A percentile compares a stretch with the other conserved stretches of the same genome.
Conservation (phyloP, 2,113 vertebrate species). For the Chloebia gouldiae region DNA sequence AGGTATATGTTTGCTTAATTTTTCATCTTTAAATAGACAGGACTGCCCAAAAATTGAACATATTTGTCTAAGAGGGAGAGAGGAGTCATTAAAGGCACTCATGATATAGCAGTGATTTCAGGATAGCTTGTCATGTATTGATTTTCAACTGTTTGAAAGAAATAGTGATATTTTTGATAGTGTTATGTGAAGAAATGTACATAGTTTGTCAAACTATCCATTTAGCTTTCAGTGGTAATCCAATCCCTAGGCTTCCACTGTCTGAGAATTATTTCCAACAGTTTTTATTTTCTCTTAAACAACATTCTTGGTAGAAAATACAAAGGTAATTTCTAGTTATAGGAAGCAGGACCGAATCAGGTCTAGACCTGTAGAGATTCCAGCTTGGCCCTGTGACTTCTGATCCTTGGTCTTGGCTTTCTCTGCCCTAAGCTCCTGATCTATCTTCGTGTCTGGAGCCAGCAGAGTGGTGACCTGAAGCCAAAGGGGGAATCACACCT, state of each 20-base stretch:
- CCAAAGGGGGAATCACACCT: background rate
- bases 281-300: background rate
- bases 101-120: background rate
- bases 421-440: background rate
- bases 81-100: background rate
- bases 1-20: background rate
- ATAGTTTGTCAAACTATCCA: background rate
- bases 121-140: background rate
- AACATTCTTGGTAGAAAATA: background rate
- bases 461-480: background rate
- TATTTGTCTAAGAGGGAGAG: background rate
- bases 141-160: background rate
- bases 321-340: background rate
- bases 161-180: background rate
- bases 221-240: background rate
- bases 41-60: background rate
- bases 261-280: background rate
- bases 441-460: background rate
- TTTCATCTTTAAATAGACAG: slow-evolving; percentile 23
- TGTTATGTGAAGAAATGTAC: background rate
- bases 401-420: background rate
- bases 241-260: background rate
- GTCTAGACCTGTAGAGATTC: background rate
- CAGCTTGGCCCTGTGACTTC: background rate
- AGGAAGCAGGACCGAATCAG: background rate